These are phyloP conservation scores for Porites lobata DNA, from an alignment of 92 coral and sea anemone species.

Conservation along the genomic window DNA sequence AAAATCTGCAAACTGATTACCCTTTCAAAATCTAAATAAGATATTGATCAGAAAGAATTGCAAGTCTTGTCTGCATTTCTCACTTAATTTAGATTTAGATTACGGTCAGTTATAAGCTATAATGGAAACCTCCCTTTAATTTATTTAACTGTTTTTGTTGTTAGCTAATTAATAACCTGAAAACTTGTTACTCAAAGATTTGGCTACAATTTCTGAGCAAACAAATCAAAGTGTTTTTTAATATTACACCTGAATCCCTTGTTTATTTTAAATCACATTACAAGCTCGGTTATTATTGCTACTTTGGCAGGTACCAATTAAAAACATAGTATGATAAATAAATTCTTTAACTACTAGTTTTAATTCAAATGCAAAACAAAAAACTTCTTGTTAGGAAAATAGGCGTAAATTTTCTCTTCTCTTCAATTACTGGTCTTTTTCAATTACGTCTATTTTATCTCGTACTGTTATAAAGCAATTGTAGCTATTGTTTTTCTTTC, in stretches of 20 bases:
- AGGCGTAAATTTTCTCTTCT: too few relatives aligned
- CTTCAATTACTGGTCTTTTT: background rate
- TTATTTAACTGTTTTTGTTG: background rate
- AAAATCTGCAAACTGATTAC: background rate
- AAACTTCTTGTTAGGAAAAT: too few relatives aligned
- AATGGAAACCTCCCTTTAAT: background rate
- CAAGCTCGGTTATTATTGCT: background rate
- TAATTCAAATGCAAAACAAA: too few relatives aligned
- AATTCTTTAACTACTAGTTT: background rate
- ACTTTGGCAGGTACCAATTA: background rate
- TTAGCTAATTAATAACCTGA: background rate
- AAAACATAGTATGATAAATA: background rate
- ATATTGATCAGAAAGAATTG: background rate
- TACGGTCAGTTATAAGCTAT: background rate
- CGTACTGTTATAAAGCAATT: background rate
- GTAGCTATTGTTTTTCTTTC: constrained; percentile 19
- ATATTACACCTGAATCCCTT: background rate
- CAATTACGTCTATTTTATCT: background rate
- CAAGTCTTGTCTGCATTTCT: too few relatives aligned
- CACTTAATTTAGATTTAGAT: too few relatives aligned
- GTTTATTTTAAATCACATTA: constrained; percentile 6
- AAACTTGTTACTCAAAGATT: background rate
- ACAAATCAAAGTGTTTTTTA: background rate
- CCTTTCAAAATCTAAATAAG: background rate
- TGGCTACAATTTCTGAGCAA: background rate